These are phyloP conservation scores for Caprella mutica DNA, from an alignment of 2,888 invertebrate genomes.

Conservation along the genomic window DNA sequence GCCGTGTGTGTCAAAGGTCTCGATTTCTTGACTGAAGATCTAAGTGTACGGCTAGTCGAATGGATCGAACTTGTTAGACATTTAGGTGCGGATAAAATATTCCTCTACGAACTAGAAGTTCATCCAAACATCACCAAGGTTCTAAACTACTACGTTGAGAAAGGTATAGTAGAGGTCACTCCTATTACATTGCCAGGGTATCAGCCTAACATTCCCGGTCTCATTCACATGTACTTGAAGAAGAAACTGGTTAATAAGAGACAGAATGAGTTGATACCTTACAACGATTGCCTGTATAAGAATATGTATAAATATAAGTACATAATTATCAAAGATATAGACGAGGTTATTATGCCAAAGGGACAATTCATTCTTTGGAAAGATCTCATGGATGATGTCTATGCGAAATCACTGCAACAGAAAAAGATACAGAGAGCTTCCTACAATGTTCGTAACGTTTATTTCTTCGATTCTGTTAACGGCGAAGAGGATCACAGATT, in stretches of 20 bases:
- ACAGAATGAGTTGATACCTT: constrained; percentile 87
- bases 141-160: constrained; percentile 51
- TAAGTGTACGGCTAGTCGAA: constrained; percentile 77
- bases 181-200: constrained; percentile 75
- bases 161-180: constrained; percentile 60
- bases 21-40: constrained; percentile 81
- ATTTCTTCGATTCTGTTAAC: constrained; percentile 76
- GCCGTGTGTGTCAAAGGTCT: constrained; percentile 89
- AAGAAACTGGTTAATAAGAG: constrained; percentile 86
- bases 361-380: constrained; percentile 56
- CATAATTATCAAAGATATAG: constrained; percentile 81
- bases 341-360: constrained; percentile 87
- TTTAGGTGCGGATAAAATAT: constrained; percentile 81
- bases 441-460: constrained; percentile 81
- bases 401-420: constrained; percentile 55
- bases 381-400: constrained; percentile 60
- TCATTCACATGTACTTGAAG: constrained; percentile 77
- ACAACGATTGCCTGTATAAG: constrained; percentile 90
- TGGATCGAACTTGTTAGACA: constrained; percentile 82
- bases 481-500: constrained; percentile 60
- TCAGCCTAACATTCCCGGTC: constrained; percentile 75
- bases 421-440: constrained; percentile 58
- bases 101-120: constrained; percentile 71
- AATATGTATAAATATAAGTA: constrained; percentile 81
- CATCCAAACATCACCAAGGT: constrained; percentile 81